Base-by-base conservation (phyloP, 1,140 invertebrate genomes). In the Drosophila tropicalis region DNA sequence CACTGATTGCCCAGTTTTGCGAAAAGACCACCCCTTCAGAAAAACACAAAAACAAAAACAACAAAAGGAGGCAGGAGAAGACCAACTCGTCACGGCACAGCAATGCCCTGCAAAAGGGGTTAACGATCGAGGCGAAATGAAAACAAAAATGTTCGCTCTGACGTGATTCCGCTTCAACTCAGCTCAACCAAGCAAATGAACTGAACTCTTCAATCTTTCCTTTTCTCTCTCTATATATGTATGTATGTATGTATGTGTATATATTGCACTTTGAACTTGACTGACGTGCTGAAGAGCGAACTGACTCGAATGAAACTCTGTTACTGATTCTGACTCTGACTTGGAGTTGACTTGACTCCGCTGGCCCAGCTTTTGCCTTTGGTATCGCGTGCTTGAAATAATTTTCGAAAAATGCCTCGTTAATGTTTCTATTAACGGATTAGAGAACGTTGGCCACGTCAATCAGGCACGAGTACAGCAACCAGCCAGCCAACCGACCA, bases 401-500 rank as follows among this genome's bases (percentile, higher is more conserved):
- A 89, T 89, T 89, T 89, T 89, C 77, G 62, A 82, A 89, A 87
- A 89, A 89, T 89, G 78, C 74, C 78, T 84, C 81, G 77, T 90
- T 91, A 91, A 91, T 91, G 90, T 91, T 91, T 91, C 90, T 90
- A 91, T 91, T 91, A 91, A 91, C 82, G 86, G 90, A 91, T 91
- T 91, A 91, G 80, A 87, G 80, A 82, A 68, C 69, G 76, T 61
- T 68, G 69, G 83, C 67, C 82, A 70, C 62, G 82, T 85, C 82
- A 85, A 79, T 79, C 83, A 79, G 72, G 57, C 44, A 73, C 57
- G 70, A 67, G 62, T 40, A 13, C 54, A 51, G 44, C 17, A 13
- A 55, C n/a, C 25, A 17, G 10, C 54, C 17, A 25, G 34, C 44
- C 47, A 39, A 39, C 41, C 56, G 39, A 47, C 22, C 19, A 25